phyloP scores from a whole-genome alignment of 2,888 invertebrate genomes.

The Melitaea athalia region DNA sequence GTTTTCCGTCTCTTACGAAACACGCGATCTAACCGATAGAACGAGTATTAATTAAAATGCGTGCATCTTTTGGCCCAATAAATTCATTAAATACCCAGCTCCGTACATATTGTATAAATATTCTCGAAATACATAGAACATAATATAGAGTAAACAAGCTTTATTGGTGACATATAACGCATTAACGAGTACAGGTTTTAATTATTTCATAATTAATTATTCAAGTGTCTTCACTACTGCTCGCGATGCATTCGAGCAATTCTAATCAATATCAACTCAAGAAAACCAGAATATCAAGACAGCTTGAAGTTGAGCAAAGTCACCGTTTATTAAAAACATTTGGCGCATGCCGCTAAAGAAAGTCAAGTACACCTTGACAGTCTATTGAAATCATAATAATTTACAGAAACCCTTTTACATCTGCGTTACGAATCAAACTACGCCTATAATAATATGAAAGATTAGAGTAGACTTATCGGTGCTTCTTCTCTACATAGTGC shows the following conservation, averaged over 20 bases:
- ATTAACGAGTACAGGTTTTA: conserved; percentile 30
- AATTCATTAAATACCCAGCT: conserved; percentile 31
- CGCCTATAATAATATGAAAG: conserved; percentile 35
- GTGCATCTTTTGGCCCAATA: conserved; percentile 36
- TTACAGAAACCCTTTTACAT: conserved; percentile 72
- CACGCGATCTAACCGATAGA: conserved; percentile 14
- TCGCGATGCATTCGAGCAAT: conserved; percentile 23
- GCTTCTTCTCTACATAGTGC: conserved; percentile 43
- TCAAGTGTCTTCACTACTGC: conserved; percentile 29
- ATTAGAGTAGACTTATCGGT: conserved; percentile 18
- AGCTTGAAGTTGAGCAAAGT: conserved; percentile 38
- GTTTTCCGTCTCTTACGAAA: conserved; percentile 27
- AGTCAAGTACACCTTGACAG: conserved; percentile 60
- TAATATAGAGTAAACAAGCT: conserved; percentile 26
- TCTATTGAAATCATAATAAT: conserved; percentile 66
- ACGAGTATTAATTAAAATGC: conserved; percentile 35
- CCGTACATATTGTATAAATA: conserved; percentile 24
- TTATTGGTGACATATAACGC: conserved; percentile 32
- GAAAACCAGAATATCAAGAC: conserved; percentile 37
- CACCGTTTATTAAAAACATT: conserved; percentile 34
- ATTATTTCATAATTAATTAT: conserved; percentile 35
- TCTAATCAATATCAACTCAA: conserved; percentile 31
- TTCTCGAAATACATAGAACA: conserved; percentile 20
- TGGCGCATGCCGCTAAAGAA: conserved; percentile 59
- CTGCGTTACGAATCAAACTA: conserved; percentile 56